Base-by-base conservation (phyloP, 2,797 vertebrate genomes). In the Ptychadena robeensis region DNA sequence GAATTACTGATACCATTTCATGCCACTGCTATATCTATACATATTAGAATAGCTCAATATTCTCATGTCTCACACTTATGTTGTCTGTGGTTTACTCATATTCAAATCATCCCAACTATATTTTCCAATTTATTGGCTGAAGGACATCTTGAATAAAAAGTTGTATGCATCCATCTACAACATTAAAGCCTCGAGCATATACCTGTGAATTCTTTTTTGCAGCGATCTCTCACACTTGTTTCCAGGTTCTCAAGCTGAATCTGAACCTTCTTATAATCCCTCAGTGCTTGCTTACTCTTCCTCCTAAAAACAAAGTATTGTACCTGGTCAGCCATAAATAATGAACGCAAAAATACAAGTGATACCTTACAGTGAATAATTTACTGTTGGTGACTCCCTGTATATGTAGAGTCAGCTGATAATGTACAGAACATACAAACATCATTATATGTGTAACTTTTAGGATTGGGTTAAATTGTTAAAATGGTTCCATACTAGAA, bases 181-280 rank as follows among this genome's bases (percentile, higher is more conserved):
- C 40, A 44, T 12, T 12, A 12, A 6, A n/a, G 5, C 18, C 4
- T 18, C 44, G 2, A 22, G 44, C 8, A 38, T 15, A 27, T 80
- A 98, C 98, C 98, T 88, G 98, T 99, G 88, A 99, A 99, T 90
- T 99, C 97, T 83, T 99, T 99, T 90, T 99, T 99, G 91, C 98
- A 99, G 86, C 97, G 96, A 88, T 99, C 98, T 81, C 98, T 95
- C 86, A 99, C 98, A 0, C 97, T 99, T 5, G 97, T 99, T 90
- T 99, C 98, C 88, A 99, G 93, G 85, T 98, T 98, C 92, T 99
- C 98, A 88, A 99, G 89, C 79, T 99, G 98, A 87, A 98, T 99
- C 92, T 99, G 98, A 83, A 99, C 98, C 90, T 99, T 99, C 93
- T 98, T 99, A 87, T 98, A 99, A 90, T 99, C 97, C 82, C 97